Conservation (phyloP, 2,888 invertebrate species). For the Buathra laborator region DNA sequence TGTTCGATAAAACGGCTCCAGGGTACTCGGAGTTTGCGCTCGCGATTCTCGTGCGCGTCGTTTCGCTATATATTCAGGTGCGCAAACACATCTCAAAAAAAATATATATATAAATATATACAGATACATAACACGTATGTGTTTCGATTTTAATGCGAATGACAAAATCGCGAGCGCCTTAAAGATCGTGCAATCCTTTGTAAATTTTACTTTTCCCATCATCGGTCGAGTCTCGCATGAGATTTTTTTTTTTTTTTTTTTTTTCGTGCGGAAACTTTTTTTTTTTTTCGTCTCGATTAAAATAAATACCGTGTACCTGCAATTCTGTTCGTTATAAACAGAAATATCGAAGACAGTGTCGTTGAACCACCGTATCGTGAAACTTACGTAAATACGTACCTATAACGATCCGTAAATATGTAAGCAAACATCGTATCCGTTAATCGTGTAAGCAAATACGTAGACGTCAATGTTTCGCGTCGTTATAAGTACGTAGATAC, state of each 20-base stretch:
- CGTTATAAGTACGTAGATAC: not conserved
- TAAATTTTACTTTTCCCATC: not conserved
- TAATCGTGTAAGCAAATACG: no score
- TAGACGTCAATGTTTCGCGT: not conserved
- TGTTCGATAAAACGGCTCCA: not conserved
- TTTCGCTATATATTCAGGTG: conserved; percentile 10
- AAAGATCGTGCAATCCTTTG: not conserved
- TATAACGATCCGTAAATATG: no score
- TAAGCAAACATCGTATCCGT: no score
- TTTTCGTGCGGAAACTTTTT: not conserved
- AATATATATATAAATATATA: not conserved
- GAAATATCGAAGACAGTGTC: not conserved
- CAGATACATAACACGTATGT: not conserved
- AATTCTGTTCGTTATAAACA: conserved; percentile 5
- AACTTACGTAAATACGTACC: no score
- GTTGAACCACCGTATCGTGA: not conserved
- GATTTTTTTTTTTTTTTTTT: conserved; percentile 5
- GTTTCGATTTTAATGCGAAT: not conserved
- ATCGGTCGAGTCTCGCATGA: not conserved
- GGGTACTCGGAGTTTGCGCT: conserved; percentile 15
- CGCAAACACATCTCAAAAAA: conserved; percentile 2
- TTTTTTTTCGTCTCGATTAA: conserved; percentile 9
- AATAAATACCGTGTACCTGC: conserved; percentile 27
- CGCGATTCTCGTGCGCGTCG: not conserved
- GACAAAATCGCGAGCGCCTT: not conserved